These are phyloP conservation scores for Meiosimyza decipiens DNA, from an alignment of 2,888 invertebrate species.

Conservation along the genomic window DNA sequence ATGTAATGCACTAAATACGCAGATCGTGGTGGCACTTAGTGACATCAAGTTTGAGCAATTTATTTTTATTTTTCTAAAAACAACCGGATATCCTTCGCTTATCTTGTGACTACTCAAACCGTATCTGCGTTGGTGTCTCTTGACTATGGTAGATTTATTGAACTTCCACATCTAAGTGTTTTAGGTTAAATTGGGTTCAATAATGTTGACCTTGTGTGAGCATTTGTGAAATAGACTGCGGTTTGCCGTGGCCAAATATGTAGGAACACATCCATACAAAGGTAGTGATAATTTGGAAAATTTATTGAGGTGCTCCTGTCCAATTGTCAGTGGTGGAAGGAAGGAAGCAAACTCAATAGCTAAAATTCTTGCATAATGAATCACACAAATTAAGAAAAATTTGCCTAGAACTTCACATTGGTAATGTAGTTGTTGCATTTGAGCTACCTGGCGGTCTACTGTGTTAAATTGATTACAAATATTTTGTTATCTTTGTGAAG, in stretches of 20 bases:
- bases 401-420: too few species aligned
- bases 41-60: neutral
- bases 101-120: neutral
- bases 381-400: too few species aligned
- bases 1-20: neutral
- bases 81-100: constrained; percentile 26
- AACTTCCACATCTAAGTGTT: neutral
- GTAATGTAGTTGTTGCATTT: too few species aligned
- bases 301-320: neutral
- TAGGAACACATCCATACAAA: neutral
- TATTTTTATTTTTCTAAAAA: constrained; percentile 10
- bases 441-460: too few species aligned
- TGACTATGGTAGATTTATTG: constrained; percentile 13
- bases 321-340: neutral
- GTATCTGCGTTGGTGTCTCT: neutral
- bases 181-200: constrained; percentile 14
- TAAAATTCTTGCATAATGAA: too few species aligned
- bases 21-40: neutral
- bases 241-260: neutral
- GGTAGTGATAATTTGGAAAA: neutral
- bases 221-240: neutral
- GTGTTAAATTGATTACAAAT: too few species aligned
- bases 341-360: too few species aligned
- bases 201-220: constrained; percentile 3
- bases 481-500: too few species aligned